Evolutionary conservation across 2,113 vertebrate genomes (phyloP).

Genomic region (Mormoops blainvillei): DNA sequence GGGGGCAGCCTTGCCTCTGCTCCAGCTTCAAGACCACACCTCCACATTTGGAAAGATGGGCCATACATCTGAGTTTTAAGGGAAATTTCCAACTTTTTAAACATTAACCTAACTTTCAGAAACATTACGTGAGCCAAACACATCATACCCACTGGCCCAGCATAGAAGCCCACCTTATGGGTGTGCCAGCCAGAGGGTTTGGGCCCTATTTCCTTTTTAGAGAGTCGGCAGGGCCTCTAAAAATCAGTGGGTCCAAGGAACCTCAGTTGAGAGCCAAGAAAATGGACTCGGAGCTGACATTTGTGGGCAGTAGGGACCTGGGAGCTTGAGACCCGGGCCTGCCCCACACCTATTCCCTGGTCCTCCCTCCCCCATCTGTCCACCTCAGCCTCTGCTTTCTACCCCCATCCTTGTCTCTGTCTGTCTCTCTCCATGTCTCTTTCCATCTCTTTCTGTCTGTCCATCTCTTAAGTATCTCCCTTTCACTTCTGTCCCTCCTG

Average conservation of each 20-base stretch:
- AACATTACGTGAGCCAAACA: background rate
- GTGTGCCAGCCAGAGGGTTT: fast-evolving
- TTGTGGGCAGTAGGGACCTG: fast-evolving
- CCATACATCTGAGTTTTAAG: background rate
- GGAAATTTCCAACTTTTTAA: background rate
- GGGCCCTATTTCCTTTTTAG: background rate
- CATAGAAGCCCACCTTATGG: background rate
- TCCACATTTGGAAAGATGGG: background rate
- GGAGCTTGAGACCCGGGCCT: background rate
- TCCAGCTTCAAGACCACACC: background rate
- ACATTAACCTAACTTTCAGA: background rate
- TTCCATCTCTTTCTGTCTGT: background rate
- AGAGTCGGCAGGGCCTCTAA: background rate
- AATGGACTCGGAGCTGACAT: background rate
- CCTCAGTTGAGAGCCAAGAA: background rate
- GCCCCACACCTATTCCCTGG: background rate
- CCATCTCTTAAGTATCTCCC: background rate
- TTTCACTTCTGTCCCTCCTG: background rate
- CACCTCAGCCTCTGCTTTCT: background rate
- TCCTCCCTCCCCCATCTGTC: background rate
- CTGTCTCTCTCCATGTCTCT: background rate
- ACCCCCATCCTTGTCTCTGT: background rate
- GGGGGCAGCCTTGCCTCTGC: background rate
- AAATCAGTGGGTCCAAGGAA: background rate
- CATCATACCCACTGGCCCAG: background rate